These are phyloP conservation scores for Lasioglossum leucozonium DNA, from an alignment of 2,888 invertebrate species.

Conservation along the genomic window DNA sequence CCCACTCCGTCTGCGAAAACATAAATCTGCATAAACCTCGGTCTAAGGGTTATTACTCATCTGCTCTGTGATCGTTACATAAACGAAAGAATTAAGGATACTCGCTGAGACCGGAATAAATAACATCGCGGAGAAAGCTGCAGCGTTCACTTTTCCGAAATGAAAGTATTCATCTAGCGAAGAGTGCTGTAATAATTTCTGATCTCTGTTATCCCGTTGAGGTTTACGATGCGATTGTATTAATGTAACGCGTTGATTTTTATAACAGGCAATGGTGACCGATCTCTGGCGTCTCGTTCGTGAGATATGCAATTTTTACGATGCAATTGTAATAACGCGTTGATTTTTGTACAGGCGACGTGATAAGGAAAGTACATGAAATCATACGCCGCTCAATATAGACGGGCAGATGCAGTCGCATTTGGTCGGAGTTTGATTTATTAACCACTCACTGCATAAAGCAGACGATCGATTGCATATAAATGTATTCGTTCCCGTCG, in stretches of 20 bases:
- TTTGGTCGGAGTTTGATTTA: slow-evolving; percentile 49
- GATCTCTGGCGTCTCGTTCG: neutral
- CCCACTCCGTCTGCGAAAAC: neutral
- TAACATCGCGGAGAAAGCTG: neutral
- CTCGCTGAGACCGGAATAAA: neutral
- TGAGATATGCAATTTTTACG: neutral
- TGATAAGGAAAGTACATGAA: slow-evolving; percentile 46
- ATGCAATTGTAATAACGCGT: neutral
- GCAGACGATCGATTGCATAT: slow-evolving; percentile 51
- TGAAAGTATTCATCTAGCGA: neutral
- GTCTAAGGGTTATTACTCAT: neutral
- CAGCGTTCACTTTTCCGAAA: neutral
- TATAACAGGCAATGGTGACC: no score
- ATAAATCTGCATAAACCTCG: neutral
- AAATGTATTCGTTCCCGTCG: slow-evolving; percentile 34
- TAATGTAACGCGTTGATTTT: no score
- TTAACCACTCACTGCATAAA: slow-evolving; percentile 53
- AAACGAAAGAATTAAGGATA: neutral
- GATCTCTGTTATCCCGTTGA: no score
- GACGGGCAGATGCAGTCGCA: slow-evolving; percentile 33
- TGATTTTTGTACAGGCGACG: neutral
- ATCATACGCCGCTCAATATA: slow-evolving; percentile 39
- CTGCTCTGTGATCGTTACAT: neutral
- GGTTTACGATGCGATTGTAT: no score
- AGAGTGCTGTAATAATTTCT: neutral